phyloP scores from a whole-genome alignment of 2,113 vertebrate species.

The Mesocricetus auratus region DNA sequence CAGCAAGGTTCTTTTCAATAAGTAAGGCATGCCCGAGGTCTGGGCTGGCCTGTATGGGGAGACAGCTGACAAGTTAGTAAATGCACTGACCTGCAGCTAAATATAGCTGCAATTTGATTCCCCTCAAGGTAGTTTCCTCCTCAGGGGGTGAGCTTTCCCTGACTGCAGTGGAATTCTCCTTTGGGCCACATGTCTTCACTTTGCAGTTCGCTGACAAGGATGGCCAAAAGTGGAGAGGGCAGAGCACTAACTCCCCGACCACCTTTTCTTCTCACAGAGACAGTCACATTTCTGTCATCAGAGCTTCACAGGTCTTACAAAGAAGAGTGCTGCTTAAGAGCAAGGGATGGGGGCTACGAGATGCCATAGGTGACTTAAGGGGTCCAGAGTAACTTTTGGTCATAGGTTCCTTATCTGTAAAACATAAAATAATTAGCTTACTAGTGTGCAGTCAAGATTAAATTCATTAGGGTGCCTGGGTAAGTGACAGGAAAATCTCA shows the following conservation, averaged over 20 bases:
- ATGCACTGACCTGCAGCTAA: neutral
- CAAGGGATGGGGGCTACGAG: neutral
- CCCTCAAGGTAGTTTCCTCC: slow-evolving; percentile 48
- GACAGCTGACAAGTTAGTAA: neutral
- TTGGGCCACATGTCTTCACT: neutral
- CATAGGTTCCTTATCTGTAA: neutral
- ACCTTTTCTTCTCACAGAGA: neutral
- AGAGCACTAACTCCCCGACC: neutral
- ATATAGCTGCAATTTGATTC: slow-evolving; percentile 5
- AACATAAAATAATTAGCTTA: neutral
- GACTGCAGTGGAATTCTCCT: slow-evolving; percentile 50
- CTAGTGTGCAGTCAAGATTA: neutral
- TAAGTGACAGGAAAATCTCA: neutral
- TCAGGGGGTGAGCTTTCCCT: slow-evolving; percentile 8
- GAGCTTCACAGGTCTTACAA: neutral
- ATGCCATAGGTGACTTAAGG: neutral
- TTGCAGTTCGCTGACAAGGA: neutral
- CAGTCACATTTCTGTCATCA: neutral
- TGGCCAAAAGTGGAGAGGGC: neutral
- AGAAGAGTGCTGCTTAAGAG: neutral
- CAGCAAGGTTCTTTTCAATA: neutral
- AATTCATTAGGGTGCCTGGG: neutral
- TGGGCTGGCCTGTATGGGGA: neutral
- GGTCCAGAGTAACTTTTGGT: neutral
- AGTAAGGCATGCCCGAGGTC: neutral